Evolutionary conservation across 2,888 invertebrate genomes (phyloP).

Genomic region (Nycteola revayana): DNA sequence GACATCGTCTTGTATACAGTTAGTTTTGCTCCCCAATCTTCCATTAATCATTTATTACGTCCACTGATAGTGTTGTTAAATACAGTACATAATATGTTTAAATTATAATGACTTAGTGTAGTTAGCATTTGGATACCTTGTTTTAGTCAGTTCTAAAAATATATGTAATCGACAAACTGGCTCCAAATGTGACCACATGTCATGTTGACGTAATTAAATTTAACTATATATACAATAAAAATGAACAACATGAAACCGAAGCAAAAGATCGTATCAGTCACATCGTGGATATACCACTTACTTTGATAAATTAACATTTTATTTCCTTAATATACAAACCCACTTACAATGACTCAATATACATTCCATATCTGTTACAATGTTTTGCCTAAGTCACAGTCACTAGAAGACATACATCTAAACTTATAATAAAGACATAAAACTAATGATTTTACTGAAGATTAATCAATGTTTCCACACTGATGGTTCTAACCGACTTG

Average conservation of each 20-base stretch:
- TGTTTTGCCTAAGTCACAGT: slow-evolving; percentile 30
- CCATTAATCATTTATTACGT: slow-evolving; percentile 57
- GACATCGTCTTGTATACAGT: slow-evolving; percentile 38
- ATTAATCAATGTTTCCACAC: slow-evolving; percentile 1
- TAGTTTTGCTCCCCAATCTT: slow-evolving; percentile 73
- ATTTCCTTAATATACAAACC: background rate
- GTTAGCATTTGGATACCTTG: slow-evolving; percentile 48
- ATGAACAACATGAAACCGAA: slow-evolving; percentile 31
- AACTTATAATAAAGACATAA: slow-evolving; percentile 21
- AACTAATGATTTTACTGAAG: slow-evolving; percentile 17
- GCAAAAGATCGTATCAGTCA: slow-evolving; percentile 42
- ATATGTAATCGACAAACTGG: slow-evolving; percentile 25
- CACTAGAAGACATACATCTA: slow-evolving; percentile 30
- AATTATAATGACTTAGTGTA: slow-evolving; percentile 50
- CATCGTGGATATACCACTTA: slow-evolving; percentile 1
- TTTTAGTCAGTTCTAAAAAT: slow-evolving; percentile 38
- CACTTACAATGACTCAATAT: slow-evolving; percentile 11
- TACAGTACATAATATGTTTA: slow-evolving; percentile 45
- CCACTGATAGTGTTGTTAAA: slow-evolving; percentile 44
- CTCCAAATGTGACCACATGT: slow-evolving; percentile 49
- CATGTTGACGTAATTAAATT: slow-evolving; percentile 28
- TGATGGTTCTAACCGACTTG: too few species aligned
- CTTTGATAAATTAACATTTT: background rate
- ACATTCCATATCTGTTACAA: slow-evolving; percentile 32
- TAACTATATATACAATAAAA: slow-evolving; percentile 39